phyloP scores from a whole-genome alignment of 2,888 invertebrate genomes.

The Uropetala carovei region DNA sequence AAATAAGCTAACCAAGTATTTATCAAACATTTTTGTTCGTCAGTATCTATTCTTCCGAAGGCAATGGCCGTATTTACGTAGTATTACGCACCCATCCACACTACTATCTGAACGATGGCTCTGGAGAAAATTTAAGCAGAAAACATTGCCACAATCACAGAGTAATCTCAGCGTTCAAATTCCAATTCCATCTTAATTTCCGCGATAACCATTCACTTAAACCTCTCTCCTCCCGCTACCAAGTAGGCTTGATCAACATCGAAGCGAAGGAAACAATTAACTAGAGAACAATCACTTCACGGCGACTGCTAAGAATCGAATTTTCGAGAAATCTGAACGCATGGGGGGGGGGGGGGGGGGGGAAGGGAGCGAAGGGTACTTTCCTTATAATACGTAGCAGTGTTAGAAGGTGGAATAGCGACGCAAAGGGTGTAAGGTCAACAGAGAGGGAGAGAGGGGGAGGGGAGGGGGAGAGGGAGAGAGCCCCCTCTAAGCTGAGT shows the following conservation, averaged over 20 bases:
- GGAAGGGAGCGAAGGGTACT: neutral
- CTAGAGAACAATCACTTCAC: neutral
- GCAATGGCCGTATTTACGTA: no score
- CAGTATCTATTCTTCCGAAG: no score
- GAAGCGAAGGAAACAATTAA: neutral
- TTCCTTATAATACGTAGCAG: neutral
- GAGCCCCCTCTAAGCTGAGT: conserved; percentile 56
- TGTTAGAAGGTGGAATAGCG: neutral
- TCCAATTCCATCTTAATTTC: no score
- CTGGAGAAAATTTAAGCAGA: no score
- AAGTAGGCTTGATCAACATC: neutral
- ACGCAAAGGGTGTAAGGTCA: conserved; percentile 3
- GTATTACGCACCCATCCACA: no score
- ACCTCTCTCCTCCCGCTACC: neutral
- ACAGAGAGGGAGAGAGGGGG: neutral
- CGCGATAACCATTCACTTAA: neutral
- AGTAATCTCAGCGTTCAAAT: no score
- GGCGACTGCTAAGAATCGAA: neutral
- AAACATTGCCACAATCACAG: no score
- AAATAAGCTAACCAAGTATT: no score
- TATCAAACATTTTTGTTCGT: no score
- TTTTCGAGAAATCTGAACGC: neutral
- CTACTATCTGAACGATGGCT: no score
- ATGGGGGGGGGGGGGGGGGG: no score
- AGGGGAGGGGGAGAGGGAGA: neutral